A percentile compares a stretch with the other conserved stretches of the same genome.
These are phyloP conservation scores for Dromius quadrimaculatus DNA, from an alignment of 2,888 invertebrate species.

Conservation along the genomic window DNA sequence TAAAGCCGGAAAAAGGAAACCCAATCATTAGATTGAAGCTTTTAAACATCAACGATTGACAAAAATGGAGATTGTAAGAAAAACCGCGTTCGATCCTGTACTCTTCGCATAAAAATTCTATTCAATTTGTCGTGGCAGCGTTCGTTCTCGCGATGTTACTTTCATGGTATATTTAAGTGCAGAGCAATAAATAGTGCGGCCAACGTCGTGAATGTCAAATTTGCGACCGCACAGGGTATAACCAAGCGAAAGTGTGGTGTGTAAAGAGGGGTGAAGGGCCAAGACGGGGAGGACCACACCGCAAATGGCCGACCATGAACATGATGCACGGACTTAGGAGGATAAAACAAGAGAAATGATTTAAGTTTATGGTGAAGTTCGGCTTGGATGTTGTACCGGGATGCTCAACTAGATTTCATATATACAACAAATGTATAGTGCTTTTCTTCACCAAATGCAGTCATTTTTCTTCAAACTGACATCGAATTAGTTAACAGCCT, in stretches of 20 bases:
- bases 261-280: neutral
- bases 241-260: conserved; percentile 11
- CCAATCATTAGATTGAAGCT: too few species aligned
- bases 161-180: conserved; percentile 54
- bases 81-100: too few species aligned
- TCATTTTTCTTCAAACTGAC: too few species aligned
- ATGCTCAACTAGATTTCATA: too few species aligned
- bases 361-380: too few species aligned
- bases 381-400: too few species aligned
- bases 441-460: too few species aligned
- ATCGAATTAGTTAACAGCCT: too few species aligned
- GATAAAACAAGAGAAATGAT: neutral
- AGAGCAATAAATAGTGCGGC: conserved; percentile 54
- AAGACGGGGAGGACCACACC: conserved; percentile 2
- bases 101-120: conserved; percentile 42
- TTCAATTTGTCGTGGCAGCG: conserved; percentile 43
- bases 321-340: neutral
- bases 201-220: conserved; percentile 56
- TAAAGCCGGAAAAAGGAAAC: too few species aligned
- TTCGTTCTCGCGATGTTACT: conserved; percentile 41
- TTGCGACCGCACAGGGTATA: conserved; percentile 54
- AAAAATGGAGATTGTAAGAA: too few species aligned
- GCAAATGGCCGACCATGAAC: conserved; percentile 10
- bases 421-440: too few species aligned
- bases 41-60: too few species aligned